Evolutionary conservation across 35 echinoderm and acorn worm genomes (phyloP).

Genomic region (Heliocidaris tuberculata): DNA sequence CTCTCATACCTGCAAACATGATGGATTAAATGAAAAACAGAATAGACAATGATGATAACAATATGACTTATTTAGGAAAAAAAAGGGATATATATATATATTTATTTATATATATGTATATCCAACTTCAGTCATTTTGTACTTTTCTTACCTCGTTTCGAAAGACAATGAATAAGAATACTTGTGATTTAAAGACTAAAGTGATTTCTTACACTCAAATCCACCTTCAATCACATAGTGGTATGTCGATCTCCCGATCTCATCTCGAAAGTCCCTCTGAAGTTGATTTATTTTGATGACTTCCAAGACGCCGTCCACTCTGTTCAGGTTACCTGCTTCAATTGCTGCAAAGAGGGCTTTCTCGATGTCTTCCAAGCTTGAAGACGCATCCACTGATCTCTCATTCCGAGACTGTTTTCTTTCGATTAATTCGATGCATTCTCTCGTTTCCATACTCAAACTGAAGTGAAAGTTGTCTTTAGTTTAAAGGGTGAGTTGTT

Average conservation of each 20-base stretch:
- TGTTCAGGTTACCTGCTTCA: neutral
- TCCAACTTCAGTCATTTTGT: no score
- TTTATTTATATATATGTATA: no score
- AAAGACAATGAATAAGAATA: no score
- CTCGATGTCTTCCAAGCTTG: neutral
- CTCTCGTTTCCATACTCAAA: neutral
- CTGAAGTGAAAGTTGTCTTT: neutral
- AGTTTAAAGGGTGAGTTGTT: neutral
- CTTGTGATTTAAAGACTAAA: neutral
- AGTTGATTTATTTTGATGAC: neutral
- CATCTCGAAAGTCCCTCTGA: slow-evolving; percentile 4
- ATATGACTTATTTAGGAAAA: no score
- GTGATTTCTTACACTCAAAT: slow-evolving; percentile 2
- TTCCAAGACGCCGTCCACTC: neutral
- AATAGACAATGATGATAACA: neutral
- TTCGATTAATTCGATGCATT: neutral
- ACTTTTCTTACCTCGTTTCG: no score
- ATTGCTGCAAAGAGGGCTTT: neutral
- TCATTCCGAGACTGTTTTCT: neutral
- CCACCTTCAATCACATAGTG: slow-evolving; percentile 37
- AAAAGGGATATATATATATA: no score
- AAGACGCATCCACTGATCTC: neutral
- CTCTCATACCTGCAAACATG: no score
- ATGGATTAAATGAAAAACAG: neutral
- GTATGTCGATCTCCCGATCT: slow-evolving; percentile 23